These are phyloP conservation scores for Cephonodes hylas DNA, from an alignment of 2,888 invertebrate genomes.

Conservation along the genomic window DNA sequence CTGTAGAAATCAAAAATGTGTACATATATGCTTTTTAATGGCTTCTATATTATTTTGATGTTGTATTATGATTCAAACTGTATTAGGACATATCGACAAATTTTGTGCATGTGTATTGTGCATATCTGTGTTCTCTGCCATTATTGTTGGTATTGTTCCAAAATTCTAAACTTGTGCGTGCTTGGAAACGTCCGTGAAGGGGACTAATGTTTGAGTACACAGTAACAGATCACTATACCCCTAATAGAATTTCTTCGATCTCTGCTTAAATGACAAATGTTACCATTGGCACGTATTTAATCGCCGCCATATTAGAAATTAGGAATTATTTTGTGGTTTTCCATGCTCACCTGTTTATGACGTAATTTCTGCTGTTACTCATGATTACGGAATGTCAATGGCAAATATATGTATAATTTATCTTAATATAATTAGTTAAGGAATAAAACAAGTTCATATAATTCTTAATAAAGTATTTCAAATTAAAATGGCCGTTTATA, in stretches of 20 bases:
- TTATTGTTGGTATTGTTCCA: conserved; percentile 18
- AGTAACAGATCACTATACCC: not conserved
- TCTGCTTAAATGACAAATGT: not conserved
- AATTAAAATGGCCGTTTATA: too few relatives aligned
- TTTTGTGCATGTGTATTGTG: too few relatives aligned
- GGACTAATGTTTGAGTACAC: conserved; percentile 7
- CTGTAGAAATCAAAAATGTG: not conserved
- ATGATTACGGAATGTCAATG: not conserved
- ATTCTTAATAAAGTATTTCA: too few relatives aligned
- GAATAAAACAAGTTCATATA: too few relatives aligned
- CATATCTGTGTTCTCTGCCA: conserved; percentile 16
- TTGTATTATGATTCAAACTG: conserved; percentile 19
- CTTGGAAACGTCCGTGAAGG: conserved; percentile 1
- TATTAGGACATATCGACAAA: conserved; percentile 13
- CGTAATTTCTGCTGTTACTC: not conserved
- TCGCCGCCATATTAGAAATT: not conserved
- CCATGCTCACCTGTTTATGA: not conserved
- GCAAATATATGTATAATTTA: too few relatives aligned
- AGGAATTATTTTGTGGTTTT: not conserved
- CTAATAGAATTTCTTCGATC: not conserved
- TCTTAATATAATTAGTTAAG: too few relatives aligned
- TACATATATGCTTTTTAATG: conserved; percentile 14
- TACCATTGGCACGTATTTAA: not conserved
- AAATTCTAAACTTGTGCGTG: conserved; percentile 12
- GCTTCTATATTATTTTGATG: conserved; percentile 17